These are phyloP conservation scores for Pharmacophagus antenor DNA, from an alignment of 2,888 invertebrate species.

Conservation along the genomic window DNA sequence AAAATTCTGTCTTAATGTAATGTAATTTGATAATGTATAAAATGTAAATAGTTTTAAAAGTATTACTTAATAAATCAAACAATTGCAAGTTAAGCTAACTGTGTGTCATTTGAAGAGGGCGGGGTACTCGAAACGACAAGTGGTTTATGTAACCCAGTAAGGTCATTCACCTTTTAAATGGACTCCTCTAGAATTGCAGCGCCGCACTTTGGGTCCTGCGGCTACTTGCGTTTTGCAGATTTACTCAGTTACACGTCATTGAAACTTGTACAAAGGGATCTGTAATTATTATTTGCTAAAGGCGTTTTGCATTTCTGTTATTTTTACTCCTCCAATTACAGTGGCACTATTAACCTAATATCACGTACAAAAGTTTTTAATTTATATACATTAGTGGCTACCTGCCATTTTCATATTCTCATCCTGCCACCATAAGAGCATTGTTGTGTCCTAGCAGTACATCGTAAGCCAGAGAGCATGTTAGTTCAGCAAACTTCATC, in stretches of 20 bases:
- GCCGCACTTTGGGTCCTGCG: constrained; percentile 20
- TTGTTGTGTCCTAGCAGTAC: too few species aligned
- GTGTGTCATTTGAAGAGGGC: constrained; percentile 1
- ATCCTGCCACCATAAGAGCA: too few species aligned
- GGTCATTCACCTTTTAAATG: constrained; percentile 25
- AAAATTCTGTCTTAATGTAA: too few species aligned
- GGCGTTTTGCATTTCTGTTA: background rate
- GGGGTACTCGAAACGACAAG: constrained; percentile 1
- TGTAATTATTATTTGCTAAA: constrained; percentile 19
- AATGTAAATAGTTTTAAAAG: background rate
- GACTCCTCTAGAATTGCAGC: constrained; percentile 15
- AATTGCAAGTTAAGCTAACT: background rate
- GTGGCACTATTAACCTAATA: background rate
- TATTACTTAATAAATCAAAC: background rate
- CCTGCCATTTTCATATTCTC: too few species aligned
- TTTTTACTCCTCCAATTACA: background rate
- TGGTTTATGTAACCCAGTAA: constrained; percentile 14
- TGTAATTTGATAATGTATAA: too few species aligned
- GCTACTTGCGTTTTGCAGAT: constrained; percentile 1
- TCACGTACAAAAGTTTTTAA: background rate
- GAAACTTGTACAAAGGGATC: constrained; percentile 2
- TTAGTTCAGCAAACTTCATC: too few species aligned
- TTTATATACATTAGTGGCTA: background rate
- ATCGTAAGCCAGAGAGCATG: too few species aligned
- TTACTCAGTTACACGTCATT: constrained; percentile 23